Evolutionary conservation across 2,888 invertebrate genomes (phyloP), one percentile per base, ranked within the genome.

Genomic region (Platycheirus albimanus): DNA sequence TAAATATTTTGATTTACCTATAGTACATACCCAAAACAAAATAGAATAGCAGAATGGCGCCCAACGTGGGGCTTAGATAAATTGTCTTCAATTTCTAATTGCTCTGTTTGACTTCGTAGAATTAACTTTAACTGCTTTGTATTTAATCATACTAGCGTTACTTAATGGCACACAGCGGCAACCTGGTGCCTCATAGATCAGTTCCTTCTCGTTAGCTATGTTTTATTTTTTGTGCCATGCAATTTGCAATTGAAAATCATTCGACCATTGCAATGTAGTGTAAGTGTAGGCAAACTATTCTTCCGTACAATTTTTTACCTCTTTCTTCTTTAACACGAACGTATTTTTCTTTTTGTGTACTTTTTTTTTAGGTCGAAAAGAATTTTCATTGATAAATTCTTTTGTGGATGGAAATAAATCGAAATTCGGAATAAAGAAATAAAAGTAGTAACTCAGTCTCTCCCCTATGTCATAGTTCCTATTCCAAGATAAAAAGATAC

Each of bases 221-320:
- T 52, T 70, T 56, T 6, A 51, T 45, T 45, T 72, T 66, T 56
- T 15, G 61, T 54, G 47, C 66, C 36, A 71, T 71, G 81, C 72
- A 83, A 77, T 83, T 77, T 83, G 83, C 77, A 74, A 83, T 83
- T 78, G 77, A 83, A 83, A 78, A 78, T 77, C 51, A 72, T 45
- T 67, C 69, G 72, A 83, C 77, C 77, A 47, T 71, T 58, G 20
- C 61, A 67, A 63, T 8, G 30, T 30, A 83, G 77, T 77, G 83
- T 72, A 77, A 72, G 77, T 77, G 72, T 69, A 47, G 49, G 43
- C 61, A 66, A 63, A 49, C 33, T 30, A 58, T 13, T 20, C 45
- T 15, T 33, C 43, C 19, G 15, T 10, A 56, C 38, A 10, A 5
- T 41, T 56, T 41, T 56, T 43, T 19, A 20, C 4, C 20, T 43